Evolutionary conservation across 1,140 invertebrate genomes (phyloP).

Genomic region (Micrasema minimum): DNA sequence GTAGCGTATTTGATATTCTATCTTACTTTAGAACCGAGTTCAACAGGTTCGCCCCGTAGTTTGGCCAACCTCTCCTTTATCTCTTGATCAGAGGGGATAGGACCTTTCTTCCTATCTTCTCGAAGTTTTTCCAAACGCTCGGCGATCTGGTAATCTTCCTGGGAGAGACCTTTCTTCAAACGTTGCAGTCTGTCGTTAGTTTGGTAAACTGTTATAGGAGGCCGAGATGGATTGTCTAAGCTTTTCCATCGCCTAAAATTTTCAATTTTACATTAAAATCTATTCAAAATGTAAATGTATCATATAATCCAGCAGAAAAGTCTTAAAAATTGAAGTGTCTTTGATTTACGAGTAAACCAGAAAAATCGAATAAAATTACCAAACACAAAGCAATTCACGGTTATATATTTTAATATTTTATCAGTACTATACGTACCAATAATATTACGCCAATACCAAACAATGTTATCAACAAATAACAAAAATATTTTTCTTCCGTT

Average conservation of each 20-base stretch:
- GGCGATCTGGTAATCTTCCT: slow-evolving; percentile 66
- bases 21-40: slow-evolving; percentile 48
- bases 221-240: slow-evolving; percentile 60
- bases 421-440: too few species aligned
- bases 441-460: too few species aligned
- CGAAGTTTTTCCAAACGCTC: slow-evolving; percentile 72
- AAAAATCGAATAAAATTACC: too few species aligned
- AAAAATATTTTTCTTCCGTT: too few species aligned
- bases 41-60: slow-evolving; percentile 65
- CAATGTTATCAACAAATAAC: too few species aligned
- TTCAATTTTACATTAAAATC: neutral
- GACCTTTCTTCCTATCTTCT: slow-evolving; percentile 58
- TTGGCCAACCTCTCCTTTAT: slow-evolving; percentile 67
- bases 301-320: too few species aligned
- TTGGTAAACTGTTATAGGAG: slow-evolving; percentile 66
- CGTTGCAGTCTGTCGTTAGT: slow-evolving; percentile 59
- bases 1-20: slow-evolving; percentile 1
- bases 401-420: too few species aligned
- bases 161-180: slow-evolving; percentile 58
- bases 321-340: too few species aligned
- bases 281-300: too few species aligned
- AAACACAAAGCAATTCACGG: too few species aligned
- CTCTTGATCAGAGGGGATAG: slow-evolving; percentile 65
- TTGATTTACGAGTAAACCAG: too few species aligned
- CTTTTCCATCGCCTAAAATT: slow-evolving; percentile 55